Percentiles rank a stretch among this genome's conserved stretches.
These are phyloP conservation scores for Macaria notata DNA, from an alignment of 2,888 invertebrate genomes.

Conservation along the genomic window DNA sequence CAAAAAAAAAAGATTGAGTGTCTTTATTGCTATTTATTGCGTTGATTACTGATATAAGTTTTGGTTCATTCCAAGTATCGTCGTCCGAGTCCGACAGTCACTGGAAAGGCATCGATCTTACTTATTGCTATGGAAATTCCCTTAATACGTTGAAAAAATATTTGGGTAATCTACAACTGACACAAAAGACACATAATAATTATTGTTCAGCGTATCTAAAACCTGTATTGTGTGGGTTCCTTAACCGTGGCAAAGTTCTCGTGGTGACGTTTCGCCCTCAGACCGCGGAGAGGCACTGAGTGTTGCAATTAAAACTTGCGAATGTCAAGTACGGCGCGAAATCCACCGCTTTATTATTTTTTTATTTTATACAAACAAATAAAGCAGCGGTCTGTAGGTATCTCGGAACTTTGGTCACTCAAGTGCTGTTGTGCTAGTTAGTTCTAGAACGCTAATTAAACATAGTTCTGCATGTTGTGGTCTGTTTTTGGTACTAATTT, in stretches of 20 bases:
- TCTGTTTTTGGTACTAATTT: too few relatives aligned
- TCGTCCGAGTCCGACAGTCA: too few relatives aligned
- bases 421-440: conserved; percentile 22
- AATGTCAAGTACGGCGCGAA: conserved; percentile 72
- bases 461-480: conserved; percentile 14
- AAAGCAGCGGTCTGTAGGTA: conserved; percentile 40
- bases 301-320: conserved; percentile 80
- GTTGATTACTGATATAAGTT: too few relatives aligned
- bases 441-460: conserved; percentile 29
- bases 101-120: too few relatives aligned
- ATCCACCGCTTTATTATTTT: conserved; percentile 61
- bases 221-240: neutral
- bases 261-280: conserved; percentile 59
- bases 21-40: too few relatives aligned
- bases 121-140: too few relatives aligned
- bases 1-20: too few relatives aligned
- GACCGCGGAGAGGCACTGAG: conserved; percentile 66
- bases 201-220: too few relatives aligned
- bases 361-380: conserved; percentile 62
- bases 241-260: conserved; percentile 51
- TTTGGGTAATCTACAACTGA: too few relatives aligned
- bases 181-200: too few relatives aligned
- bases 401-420: conserved; percentile 38
- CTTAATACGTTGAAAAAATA: too few relatives aligned
- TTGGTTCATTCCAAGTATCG: too few relatives aligned